These are phyloP conservation scores for Tursiops truncatus DNA, from an alignment of 2,113 vertebrate genomes.

Conservation along the genomic window DNA sequence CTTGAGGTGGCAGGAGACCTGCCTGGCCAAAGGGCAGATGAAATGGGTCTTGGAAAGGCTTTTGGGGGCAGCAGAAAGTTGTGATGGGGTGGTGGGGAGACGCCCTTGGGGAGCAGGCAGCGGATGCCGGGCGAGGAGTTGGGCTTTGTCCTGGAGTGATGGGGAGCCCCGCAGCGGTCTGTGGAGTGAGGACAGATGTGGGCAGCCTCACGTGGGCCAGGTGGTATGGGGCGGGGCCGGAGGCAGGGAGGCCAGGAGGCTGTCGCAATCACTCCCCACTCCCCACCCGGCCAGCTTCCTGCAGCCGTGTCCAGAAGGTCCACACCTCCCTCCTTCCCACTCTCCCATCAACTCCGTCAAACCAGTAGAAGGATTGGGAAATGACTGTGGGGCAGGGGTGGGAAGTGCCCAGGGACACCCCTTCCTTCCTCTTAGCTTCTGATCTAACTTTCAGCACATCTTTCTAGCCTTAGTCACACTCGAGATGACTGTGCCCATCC, in stretches of 20 bases:
- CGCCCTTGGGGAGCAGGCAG: not conserved
- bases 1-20: not conserved
- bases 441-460: slow-evolving; percentile 62
- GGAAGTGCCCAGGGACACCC: slow-evolving; percentile 35
- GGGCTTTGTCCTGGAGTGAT: accelerated
- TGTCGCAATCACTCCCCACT: not conserved
- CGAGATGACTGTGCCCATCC: not conserved
- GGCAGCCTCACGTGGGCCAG: not conserved
- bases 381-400: not conserved
- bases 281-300: not conserved
- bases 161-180: accelerated
- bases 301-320: not conserved
- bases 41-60: not conserved
- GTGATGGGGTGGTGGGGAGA: not conserved
- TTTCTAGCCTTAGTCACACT: slow-evolving; percentile 51
- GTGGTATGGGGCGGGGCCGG: not conserved
- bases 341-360: not conserved
- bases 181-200: accelerated
- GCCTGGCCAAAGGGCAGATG: accelerated
- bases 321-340: not conserved
- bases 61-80: accelerated
- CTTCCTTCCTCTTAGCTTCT: slow-evolving; percentile 72
- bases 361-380: slow-evolving; percentile 62
- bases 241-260: not conserved
- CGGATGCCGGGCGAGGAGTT: accelerated